These are phyloP conservation scores for Hylia prasina DNA, from an alignment of 2,113 vertebrate genomes.

Conservation along the genomic window DNA sequence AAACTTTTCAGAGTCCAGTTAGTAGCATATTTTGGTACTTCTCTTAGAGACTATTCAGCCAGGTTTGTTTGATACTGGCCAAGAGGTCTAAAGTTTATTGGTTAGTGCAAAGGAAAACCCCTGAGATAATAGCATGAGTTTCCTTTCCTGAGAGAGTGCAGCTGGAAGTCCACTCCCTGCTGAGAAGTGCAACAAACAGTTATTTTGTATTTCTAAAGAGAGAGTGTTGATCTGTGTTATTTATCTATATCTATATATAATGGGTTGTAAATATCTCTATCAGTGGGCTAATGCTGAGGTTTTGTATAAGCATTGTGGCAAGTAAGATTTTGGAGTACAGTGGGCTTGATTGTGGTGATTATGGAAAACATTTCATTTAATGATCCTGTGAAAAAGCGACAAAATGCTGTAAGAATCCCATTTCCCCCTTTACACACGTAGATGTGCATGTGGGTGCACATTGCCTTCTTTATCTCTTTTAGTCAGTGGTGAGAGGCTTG, in stretches of 20 bases:
- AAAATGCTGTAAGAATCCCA: neutral
- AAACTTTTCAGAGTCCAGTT: neutral
- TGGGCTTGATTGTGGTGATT: neutral
- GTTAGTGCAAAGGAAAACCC: neutral
- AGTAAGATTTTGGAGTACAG: neutral
- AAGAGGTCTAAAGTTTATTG: neutral
- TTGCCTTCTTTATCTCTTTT: neutral
- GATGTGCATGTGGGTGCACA: rapidly evolving
- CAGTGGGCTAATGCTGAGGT: neutral
- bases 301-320: neutral
- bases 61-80: neutral
- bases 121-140: neutral
- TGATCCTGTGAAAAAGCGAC: neutral
- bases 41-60: neutral
- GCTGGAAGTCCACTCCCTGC: neutral
- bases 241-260: neutral
- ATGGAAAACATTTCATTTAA: neutral
- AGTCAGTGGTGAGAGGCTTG: neutral
- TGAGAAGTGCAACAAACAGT: neutral
- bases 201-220: neutral
- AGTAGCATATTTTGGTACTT: neutral
- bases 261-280: neutral
- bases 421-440: neutral
- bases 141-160: neutral
- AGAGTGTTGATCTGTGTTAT: neutral